Conservation (phyloP, 2,797 vertebrate species). For the Crenichthys baileyi region DNA sequence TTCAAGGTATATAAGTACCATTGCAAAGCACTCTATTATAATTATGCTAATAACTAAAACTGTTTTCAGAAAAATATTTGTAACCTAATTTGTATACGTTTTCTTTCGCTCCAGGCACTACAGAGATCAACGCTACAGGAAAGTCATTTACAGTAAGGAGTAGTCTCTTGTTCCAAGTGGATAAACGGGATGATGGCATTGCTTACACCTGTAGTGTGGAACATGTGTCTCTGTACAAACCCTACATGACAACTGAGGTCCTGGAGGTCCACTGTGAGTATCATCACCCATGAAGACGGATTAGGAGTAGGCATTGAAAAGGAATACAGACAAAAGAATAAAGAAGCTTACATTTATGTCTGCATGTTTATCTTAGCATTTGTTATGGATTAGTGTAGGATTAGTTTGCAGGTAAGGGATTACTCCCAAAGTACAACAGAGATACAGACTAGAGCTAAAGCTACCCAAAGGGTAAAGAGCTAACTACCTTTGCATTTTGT, state of each 20-base stretch:
- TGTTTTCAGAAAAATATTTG: not conserved
- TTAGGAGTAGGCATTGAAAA: constrained; percentile 54
- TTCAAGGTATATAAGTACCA: not conserved
- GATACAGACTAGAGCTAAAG: constrained; percentile 56
- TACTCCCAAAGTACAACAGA: constrained; percentile 63
- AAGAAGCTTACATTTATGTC: constrained; percentile 67
- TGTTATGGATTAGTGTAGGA: constrained; percentile 72
- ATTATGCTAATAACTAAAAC: constrained; percentile 9
- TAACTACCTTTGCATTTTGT: constrained; percentile 56
- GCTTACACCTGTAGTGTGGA: constrained; percentile 95
- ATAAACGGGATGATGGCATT: constrained; percentile 90
- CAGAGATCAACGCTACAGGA: constrained; percentile 89
- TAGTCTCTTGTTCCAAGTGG: constrained; percentile 90
- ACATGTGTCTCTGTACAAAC: constrained; percentile 90
- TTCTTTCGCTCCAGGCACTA: constrained; percentile 78
- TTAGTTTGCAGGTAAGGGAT: constrained; percentile 78
- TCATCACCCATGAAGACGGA: constrained; percentile 41
- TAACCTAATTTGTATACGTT: not conserved
- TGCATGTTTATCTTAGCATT: constrained; percentile 70
- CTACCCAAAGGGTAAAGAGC: constrained; percentile 55
- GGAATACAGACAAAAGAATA: constrained; percentile 45
- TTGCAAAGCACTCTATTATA: not conserved
- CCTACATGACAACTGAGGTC: constrained; percentile 94
- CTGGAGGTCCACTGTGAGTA: constrained; percentile 99
- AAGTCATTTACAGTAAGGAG: constrained; percentile 95